These are phyloP conservation scores for Ardeotis arabs DNA, from an alignment of 2,113 vertebrate genomes.

Conservation along the genomic window DNA sequence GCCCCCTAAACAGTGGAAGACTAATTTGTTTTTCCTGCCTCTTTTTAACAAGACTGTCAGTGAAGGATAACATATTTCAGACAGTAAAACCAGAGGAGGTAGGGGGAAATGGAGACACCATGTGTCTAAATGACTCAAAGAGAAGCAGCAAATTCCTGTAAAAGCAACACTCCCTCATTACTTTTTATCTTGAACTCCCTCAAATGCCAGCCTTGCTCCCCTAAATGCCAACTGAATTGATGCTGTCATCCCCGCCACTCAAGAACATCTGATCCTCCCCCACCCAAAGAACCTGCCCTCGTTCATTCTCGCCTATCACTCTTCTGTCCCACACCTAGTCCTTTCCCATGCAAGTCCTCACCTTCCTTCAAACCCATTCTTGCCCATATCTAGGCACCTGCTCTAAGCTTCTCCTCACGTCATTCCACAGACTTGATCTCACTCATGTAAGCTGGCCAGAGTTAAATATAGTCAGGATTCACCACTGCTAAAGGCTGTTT, in stretches of 20 bases:
- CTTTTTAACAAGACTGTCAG: neutral
- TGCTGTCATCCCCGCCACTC: neutral
- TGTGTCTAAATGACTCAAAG: neutral
- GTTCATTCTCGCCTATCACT: neutral
- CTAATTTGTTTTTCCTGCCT: neutral
- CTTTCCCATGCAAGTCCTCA: neutral
- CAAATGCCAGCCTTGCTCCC: neutral
- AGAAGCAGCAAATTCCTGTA: neutral
- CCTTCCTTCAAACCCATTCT: neutral
- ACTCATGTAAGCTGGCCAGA: neutral
- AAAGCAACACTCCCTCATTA: neutral
- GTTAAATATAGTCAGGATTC: conserved; percentile 21
- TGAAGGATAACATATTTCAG: neutral
- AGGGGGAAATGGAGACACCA: neutral
- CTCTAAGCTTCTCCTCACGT: neutral
- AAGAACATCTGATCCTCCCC: neutral
- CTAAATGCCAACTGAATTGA: neutral
- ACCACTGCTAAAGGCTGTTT: neutral
- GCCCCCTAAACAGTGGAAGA: neutral
- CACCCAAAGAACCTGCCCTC: neutral
- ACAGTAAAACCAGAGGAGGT: neutral
- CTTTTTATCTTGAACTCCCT: neutral
- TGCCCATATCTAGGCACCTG: neutral
- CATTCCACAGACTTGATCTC: neutral
- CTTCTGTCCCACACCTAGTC: neutral